Conservation (phyloP, 2,113 vertebrate species). For the Microcebus griseorufus region DNA sequence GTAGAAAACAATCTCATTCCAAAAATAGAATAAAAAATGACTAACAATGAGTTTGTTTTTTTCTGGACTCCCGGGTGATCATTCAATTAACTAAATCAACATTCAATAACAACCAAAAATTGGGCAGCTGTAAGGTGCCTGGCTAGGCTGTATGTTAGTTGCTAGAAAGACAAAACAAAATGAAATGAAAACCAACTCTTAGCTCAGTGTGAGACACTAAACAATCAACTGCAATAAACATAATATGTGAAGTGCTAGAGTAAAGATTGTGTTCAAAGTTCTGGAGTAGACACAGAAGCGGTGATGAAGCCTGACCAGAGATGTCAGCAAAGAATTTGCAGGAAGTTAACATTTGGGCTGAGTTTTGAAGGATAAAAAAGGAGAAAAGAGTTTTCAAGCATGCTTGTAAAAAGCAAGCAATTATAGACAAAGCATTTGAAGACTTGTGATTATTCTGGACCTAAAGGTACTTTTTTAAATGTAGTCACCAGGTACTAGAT, state of each 20-base stretch:
- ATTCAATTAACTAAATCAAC: slow-evolving; percentile 21
- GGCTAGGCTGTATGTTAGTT: not conserved
- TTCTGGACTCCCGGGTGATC: not conserved
- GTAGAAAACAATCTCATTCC: slow-evolving; percentile 19
- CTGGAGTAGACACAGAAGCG: not conserved
- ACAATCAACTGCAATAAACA: not conserved
- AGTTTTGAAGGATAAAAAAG: slow-evolving; percentile 7
- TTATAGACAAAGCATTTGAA: not conserved
- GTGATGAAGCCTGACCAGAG: not conserved
- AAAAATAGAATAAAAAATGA: slow-evolving; percentile 32
- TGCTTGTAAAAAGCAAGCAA: not conserved
- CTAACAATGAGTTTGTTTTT: not conserved
- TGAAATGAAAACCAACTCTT: not conserved
- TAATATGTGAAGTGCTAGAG: not conserved
- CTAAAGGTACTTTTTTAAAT: not conserved
- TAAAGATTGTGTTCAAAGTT: not conserved
- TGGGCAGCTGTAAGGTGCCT: not conserved
- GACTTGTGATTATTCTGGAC: not conserved
- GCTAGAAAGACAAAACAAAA: not conserved
- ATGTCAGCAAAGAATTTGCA: not conserved
- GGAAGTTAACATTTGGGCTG: not conserved
- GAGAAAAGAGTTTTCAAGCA: not conserved
- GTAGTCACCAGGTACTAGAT: not conserved
- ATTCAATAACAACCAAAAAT: slow-evolving; percentile 11
- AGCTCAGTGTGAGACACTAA: not conserved